Evolutionary conservation across 2,888 invertebrate species (phyloP).

Genomic region (Auanema freiburgensis): DNA sequence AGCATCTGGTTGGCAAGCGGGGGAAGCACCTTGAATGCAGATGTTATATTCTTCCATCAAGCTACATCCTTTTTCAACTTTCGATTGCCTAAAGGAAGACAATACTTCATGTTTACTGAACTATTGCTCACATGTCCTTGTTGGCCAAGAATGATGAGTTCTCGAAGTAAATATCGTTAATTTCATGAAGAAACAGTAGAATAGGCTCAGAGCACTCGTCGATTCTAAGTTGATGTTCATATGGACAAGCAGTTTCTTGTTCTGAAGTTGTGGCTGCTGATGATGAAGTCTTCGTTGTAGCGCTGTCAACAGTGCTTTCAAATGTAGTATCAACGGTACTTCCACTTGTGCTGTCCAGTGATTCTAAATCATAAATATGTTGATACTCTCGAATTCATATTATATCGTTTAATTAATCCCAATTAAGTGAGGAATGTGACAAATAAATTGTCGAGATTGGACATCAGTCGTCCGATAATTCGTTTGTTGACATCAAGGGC

Average conservation of each 20-base stretch:
- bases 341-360: neutral
- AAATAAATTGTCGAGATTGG: no score
- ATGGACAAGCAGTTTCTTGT: constrained; percentile 34
- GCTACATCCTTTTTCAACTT: constrained; percentile 40
- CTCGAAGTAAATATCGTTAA: constrained; percentile 30
- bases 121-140: constrained; percentile 18
- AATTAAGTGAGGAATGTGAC: no score
- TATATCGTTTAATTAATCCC: no score
- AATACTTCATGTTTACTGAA: no score
- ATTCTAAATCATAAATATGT: neutral
- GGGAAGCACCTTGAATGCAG: constrained; percentile 45
- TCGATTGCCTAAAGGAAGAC: constrained; percentile 31
- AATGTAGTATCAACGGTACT: neutral
- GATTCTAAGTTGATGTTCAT: constrained; percentile 40
- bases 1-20: constrained; percentile 39
- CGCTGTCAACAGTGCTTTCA: neutral
- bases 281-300: neutral
- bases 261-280: constrained; percentile 6
- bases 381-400: no score
- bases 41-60: constrained; percentile 46
- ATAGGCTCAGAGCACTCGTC: constrained; percentile 47
- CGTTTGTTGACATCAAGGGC: no score
- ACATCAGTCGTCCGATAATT: no score
- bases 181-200: constrained; percentile 40
- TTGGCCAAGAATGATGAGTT: constrained; percentile 20